These are phyloP conservation scores for Drosophila seguyi DNA, from an alignment of 1,140 invertebrate species.

Conservation along the genomic window DNA sequence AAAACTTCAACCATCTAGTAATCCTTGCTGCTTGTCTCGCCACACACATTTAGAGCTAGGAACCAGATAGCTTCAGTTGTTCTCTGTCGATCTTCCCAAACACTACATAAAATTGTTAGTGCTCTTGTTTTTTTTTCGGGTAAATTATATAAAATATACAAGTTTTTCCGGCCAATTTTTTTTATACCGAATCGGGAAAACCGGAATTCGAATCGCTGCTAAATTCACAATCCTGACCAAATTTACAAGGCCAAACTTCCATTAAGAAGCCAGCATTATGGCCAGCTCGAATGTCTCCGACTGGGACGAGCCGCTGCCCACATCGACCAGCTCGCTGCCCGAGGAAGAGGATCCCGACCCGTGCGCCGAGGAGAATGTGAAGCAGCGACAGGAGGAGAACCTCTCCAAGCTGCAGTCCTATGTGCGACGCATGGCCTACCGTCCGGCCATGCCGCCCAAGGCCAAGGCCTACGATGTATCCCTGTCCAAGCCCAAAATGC, in stretches of 20 bases:
- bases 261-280: constrained; percentile 13
- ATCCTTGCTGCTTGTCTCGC: background rate
- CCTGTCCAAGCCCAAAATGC: constrained; percentile 55
- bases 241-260: constrained; percentile 7
- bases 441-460: constrained; percentile 66
- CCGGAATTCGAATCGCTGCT: background rate
- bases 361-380: constrained; percentile 58
- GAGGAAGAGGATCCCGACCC: constrained; percentile 61
- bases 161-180: background rate
- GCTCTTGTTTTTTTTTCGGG: constrained; percentile 9
- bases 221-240: constrained; percentile 43
- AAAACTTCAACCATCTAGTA: background rate
- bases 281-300: constrained; percentile 69
- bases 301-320: constrained; percentile 73
- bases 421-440: constrained; percentile 73
- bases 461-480: constrained; percentile 55
- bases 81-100: background rate
- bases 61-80: background rate
- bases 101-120: constrained; percentile 22
- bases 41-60: background rate
- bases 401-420: constrained; percentile 66
- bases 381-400: constrained; percentile 58
- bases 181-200: background rate
- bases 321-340: constrained; percentile 38
- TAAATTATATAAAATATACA: background rate